Conservation (phyloP, 2,888 invertebrate genomes). For the Drosophila colorata region DNA sequence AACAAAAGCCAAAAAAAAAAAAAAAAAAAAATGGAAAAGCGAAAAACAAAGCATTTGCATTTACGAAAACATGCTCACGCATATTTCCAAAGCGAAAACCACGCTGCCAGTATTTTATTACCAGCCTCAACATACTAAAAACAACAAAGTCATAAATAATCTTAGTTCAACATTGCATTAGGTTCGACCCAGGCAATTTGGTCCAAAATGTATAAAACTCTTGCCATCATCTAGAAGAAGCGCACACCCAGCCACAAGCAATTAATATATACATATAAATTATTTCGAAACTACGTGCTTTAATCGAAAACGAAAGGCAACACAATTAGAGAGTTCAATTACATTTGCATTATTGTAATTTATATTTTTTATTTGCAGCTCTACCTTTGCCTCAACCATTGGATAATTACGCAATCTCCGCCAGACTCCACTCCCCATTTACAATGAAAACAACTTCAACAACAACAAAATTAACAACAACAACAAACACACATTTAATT, state of each 20-base stretch:
- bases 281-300: slow-evolving; percentile 18
- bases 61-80: slow-evolving; percentile 46
- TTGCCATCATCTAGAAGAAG: slow-evolving; percentile 23
- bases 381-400: slow-evolving; percentile 1
- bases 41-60: slow-evolving; percentile 65
- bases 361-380: slow-evolving; percentile 1
- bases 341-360: slow-evolving; percentile 43
- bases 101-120: slow-evolving; percentile 35
- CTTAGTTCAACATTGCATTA: slow-evolving; percentile 56
- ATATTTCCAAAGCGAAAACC: slow-evolving; percentile 26
- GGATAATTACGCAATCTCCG: slow-evolving; percentile 24
- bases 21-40: slow-evolving; percentile 20
- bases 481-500: slow-evolving; percentile 59
- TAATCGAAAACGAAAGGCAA: slow-evolving; percentile 28
- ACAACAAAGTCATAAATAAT: slow-evolving; percentile 48
- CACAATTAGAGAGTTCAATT: slow-evolving; percentile 20
- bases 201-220: slow-evolving; percentile 32
- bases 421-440: slow-evolving; percentile 23
- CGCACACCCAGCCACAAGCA: slow-evolving; percentile 10
- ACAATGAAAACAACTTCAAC: slow-evolving; percentile 42
- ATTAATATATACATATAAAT: slow-evolving; percentile 28
- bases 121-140: slow-evolving; percentile 28
- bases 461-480: slow-evolving; percentile 42
- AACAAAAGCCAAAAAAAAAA: slow-evolving; percentile 1
- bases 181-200: slow-evolving; percentile 23